Evolutionary conservation across 1,140 invertebrate genomes (phyloP).

Genomic region (Sycophila sp.): DNA sequence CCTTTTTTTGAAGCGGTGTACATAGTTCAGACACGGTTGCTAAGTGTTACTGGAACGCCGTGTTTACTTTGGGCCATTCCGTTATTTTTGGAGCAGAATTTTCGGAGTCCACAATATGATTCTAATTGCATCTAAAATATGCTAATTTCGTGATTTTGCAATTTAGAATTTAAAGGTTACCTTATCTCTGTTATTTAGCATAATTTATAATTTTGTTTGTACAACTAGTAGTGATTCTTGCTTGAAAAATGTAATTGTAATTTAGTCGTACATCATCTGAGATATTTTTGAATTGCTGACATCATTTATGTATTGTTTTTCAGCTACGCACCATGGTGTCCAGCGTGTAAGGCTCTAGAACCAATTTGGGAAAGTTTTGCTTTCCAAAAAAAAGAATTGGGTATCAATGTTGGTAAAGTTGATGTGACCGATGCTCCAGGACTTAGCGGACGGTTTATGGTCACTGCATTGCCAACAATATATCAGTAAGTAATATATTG

Average conservation of each 20-base stretch:
- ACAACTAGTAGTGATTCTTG: too few species aligned
- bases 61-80: slow-evolving; percentile 12
- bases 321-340: slow-evolving; percentile 99
- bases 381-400: slow-evolving; percentile 78
- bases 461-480: slow-evolving; percentile 98
- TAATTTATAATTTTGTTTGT: too few species aligned
- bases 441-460: slow-evolving; percentile 95
- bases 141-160: slow-evolving; percentile 2
- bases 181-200: too few species aligned
- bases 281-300: too few species aligned
- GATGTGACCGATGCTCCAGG: slow-evolving; percentile 94
- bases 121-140: neutral
- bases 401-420: slow-evolving; percentile 87
- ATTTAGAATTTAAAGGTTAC: neutral
- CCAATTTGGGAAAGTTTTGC: slow-evolving; percentile 91
- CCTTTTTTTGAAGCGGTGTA: too few species aligned
- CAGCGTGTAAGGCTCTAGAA: slow-evolving; percentile 92
- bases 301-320: slow-evolving; percentile 20
- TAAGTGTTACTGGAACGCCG: too few species aligned
- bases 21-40: too few species aligned
- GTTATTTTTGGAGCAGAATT: slow-evolving; percentile 19
- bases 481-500: slow-evolving; percentile 84
- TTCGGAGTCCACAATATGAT: too few species aligned
- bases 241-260: too few species aligned
- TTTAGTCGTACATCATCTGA: too few species aligned